Percentiles rank a stretch among this genome's conserved stretches.
Evolutionary conservation across 2,888 invertebrate genomes (phyloP).

Genomic region (Drosophila demipolita): DNA sequence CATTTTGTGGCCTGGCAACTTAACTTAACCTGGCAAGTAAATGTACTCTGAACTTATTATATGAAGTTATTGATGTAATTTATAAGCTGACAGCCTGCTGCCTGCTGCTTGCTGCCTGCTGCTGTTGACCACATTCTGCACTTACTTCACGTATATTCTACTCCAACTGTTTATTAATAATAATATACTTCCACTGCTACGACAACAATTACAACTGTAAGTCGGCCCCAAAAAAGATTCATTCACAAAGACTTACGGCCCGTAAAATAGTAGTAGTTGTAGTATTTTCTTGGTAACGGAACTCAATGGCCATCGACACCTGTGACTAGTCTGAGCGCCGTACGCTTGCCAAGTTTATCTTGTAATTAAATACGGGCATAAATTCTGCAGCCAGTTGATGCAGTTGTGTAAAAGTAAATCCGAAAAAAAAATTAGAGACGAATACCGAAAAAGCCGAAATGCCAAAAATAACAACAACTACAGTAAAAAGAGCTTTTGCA

Average conservation of each 20-base stretch:
- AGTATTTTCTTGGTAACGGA: background rate
- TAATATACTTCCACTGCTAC: background rate
- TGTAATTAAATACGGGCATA: slow-evolving; percentile 67
- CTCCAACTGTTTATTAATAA: slow-evolving; percentile 2
- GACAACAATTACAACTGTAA: background rate
- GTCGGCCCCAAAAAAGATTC: slow-evolving; percentile 14
- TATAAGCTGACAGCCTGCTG: slow-evolving; percentile 21
- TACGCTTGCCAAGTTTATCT: slow-evolving; percentile 67
- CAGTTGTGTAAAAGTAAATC: background rate
- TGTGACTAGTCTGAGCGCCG: slow-evolving; percentile 66
- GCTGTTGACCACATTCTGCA: slow-evolving; percentile 2
- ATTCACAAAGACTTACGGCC: slow-evolving; percentile 34
- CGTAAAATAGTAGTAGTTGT: slow-evolving; percentile 5
- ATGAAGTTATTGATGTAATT: slow-evolving; percentile 22
- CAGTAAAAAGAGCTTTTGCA: slow-evolving; percentile 37
- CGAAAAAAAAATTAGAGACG: background rate
- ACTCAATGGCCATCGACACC: slow-evolving; percentile 32
- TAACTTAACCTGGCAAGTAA: background rate
- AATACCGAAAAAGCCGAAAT: slow-evolving; percentile 12
- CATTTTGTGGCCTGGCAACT: background rate
- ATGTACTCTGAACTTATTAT: background rate
- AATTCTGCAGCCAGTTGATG: slow-evolving; percentile 12
- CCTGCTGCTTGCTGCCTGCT: background rate
- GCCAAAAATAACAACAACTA: slow-evolving; percentile 10
- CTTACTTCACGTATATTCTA: background rate